Base-by-base conservation (phyloP, 2,888 invertebrate genomes). In the Drosophila mercatorum region DNA sequence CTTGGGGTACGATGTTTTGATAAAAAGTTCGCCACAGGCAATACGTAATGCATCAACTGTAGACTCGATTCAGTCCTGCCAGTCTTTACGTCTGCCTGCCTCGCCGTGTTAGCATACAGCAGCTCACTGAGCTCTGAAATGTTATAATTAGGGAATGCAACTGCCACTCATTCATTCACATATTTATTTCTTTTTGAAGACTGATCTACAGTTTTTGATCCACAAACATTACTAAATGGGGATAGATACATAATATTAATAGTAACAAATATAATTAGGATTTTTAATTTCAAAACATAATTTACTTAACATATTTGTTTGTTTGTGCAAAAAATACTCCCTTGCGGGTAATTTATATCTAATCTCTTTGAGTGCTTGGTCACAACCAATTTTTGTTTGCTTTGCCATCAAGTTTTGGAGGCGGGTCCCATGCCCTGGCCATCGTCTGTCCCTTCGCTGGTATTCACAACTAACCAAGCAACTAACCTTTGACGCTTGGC, bases 321-420 rank as follows among this genome's bases (percentile, higher is more conserved):
- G 47, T 58, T 12, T 36, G n/a, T 14, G 12, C 22, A 22, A 22
- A 22, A 22, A 22, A 43, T 40, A 44, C 44, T 22, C 17, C n/a
- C 28, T 22, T 14, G 55, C n/a, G n/a, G 5, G 34, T 10, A 17
- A 46, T 28, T 17, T 17, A 10, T 14, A 10, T 63, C 44, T 60
- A 77, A 77, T 80, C 68, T 72, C 77, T 63, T 71, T 74, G 68
- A 74, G 77, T 74, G 77, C 58, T 58, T 52, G 40, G 10, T 44
- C 46, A 59, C 8, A 47, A 12, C 11, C 47, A 31, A 40, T 43
- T n/a, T 11, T 43, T 14, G 12, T 28, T 14, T 7, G 22, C 44
- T 14, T 6, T 38, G 12, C 36, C 36, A 38, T 38, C 11, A 38
- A 68, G 28, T 53, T 62, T 56, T 67, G 43, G 22, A 49, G 36